Base-by-base conservation (phyloP, 2,888 invertebrate species). In the Trichopria drosophilae region DNA sequence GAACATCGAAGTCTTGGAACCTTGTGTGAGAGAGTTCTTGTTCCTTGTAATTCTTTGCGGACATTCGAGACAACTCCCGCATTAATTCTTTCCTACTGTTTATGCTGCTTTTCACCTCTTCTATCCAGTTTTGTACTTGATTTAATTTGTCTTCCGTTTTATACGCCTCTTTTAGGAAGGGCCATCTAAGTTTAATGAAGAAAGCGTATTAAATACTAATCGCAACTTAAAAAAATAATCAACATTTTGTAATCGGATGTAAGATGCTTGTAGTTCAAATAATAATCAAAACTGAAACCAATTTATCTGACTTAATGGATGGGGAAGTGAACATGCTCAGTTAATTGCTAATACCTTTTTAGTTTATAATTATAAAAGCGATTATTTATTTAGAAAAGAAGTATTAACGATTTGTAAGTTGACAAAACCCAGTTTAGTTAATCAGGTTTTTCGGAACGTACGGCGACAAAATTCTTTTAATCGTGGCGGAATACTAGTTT, bases 11-110 rank as follows among this genome's bases (percentile, higher is more conserved):
- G 51, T 78, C 77, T 18, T 67, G 63, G 31, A 80, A 67, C 60
- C 79, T 78, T 4, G 68, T 67, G 41, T 76, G 72, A 1, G 78
- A 78, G 22, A 80, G 62, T 57, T 79, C 79, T 24, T 75, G 69
- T 43, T 76, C 75, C 42, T 70, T 72, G 47, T 79, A 78, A 64
- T 78, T 76, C 58, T 73, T 75, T 1, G 71, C 61, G 3, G 80
- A 77, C 79, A 80, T 79, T 16, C 64, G 61, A 1, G 75, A 71
- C 49, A 81, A 62, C 24, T 75, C 67, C 19, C 58, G 45, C 43
- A 73, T 66, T 19, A 77, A 66, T 51, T 65, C 68, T 6, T 62
- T 68, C 26, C 71, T 70, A 23, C 71, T 63, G 4, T 65, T 58
- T 22, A 73, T 60, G 26, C 75, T 69, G 28, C 69, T 66, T 57